Conservation (phyloP, 2,888 invertebrate species). For the Synergus itoensis region DNA sequence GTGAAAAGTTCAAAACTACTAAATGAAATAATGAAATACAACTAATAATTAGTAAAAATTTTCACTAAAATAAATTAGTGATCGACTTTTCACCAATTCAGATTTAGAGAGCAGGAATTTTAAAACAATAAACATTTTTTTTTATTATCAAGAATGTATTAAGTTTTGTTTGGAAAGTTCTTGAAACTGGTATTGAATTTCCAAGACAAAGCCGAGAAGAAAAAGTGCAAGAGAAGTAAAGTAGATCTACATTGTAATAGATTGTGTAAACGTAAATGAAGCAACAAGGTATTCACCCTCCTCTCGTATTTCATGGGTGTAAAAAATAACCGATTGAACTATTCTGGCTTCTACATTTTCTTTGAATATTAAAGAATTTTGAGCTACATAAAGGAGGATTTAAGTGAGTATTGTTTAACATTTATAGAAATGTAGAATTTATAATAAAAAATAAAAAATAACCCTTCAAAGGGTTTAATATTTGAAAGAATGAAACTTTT, state of each 20-base stretch:
- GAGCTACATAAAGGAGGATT: not conserved
- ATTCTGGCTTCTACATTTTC: slow-evolving; percentile 20
- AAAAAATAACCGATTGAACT: slow-evolving; percentile 18
- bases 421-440: not conserved
- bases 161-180: not conserved
- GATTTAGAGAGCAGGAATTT: too few species aligned
- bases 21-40: too few species aligned
- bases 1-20: too few species aligned
- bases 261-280: slow-evolving; percentile 37
- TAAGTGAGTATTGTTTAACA: not conserved
- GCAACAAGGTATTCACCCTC: slow-evolving; percentile 37
- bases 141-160: not conserved
- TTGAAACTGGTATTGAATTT: not conserved
- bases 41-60: too few species aligned
- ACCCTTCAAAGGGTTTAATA: not conserved
- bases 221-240: slow-evolving; percentile 16
- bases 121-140: too few species aligned
- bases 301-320: slow-evolving; percentile 31
- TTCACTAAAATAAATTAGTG: too few species aligned
- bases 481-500: not conserved
- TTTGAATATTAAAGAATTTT: slow-evolving; percentile 16
- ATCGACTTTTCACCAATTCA: too few species aligned
- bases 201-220: slow-evolving; percentile 6
- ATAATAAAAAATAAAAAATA: not conserved
- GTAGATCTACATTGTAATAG: slow-evolving; percentile 38